Conservation (phyloP, 2,113 vertebrate genomes). For the Reinhardtius hippoglossoides region DNA sequence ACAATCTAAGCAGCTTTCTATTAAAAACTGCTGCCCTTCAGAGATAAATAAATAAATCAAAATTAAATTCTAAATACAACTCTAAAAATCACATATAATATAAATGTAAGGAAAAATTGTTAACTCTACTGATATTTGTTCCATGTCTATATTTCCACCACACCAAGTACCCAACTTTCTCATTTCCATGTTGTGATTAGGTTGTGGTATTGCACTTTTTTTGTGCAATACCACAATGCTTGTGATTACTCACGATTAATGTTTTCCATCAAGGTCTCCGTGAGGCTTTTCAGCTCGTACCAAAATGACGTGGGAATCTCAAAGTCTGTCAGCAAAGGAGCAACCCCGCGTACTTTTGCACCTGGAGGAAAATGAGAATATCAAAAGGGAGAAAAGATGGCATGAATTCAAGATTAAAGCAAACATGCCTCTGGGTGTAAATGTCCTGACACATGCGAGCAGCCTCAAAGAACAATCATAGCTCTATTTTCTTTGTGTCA, state of each 20-base stretch:
- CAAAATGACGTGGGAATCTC: conserved; percentile 82
- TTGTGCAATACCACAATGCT: too few species aligned
- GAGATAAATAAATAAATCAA: neutral
- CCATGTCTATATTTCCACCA: too few species aligned
- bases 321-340: conserved; percentile 75
- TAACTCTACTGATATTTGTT: too few species aligned
- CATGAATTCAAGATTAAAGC: neutral
- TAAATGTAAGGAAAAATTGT: too few species aligned
- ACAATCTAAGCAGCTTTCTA: conserved; percentile 4
- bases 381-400: neutral
- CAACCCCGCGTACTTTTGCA: conserved; percentile 50
- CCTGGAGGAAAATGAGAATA: conserved; percentile 48
- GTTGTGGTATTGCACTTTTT: too few species aligned
- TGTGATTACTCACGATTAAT: conserved; percentile 69
- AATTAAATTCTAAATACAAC: neutral
- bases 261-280: conserved; percentile 75
- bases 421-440: neutral
- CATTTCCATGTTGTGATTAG: neutral
- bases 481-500: neutral
- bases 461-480: conserved; percentile 1
- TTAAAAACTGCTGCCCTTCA: conserved; percentile 10
- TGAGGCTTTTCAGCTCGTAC: conserved; percentile 79
- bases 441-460: neutral
- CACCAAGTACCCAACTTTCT: too few species aligned
- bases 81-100: neutral